phyloP scores from a whole-genome alignment of 2,797 vertebrate genomes.

The Xenopus petersii region DNA sequence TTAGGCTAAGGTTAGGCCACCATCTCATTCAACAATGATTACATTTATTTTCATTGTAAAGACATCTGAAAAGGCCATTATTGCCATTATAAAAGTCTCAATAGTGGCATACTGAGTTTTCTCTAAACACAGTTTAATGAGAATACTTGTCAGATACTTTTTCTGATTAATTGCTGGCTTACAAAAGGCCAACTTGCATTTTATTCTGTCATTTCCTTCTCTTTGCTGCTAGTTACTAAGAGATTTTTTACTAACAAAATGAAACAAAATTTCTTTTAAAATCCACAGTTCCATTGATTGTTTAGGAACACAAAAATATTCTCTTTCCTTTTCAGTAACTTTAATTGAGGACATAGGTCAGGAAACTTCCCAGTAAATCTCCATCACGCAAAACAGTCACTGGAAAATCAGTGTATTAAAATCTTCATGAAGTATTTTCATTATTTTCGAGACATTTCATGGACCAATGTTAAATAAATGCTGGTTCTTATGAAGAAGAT shows the following conservation, averaged over 20 bases:
- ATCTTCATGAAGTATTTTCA: neutral
- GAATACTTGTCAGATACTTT: slow-evolving; percentile 47
- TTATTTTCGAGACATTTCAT: neutral
- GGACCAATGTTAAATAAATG: neutral
- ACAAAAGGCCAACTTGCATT: slow-evolving; percentile 42
- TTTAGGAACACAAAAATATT: slow-evolving; percentile 25
- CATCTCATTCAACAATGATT: slow-evolving; percentile 44
- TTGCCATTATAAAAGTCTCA: slow-evolving; percentile 36
- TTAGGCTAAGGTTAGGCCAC: slow-evolving; percentile 38
- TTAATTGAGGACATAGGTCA: slow-evolving; percentile 23
- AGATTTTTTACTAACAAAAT: slow-evolving; percentile 34
- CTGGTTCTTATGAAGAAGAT: no score
- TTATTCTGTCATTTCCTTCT: slow-evolving; percentile 41
- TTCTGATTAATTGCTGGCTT: slow-evolving; percentile 44
- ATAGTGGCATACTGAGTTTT: slow-evolving; percentile 34
- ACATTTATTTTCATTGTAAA: slow-evolving; percentile 46
- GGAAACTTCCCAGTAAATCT: slow-evolving; percentile 19
- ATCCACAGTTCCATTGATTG: slow-evolving; percentile 29
- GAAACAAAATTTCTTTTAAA: slow-evolving; percentile 28
- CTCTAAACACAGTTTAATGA: slow-evolving; percentile 48
- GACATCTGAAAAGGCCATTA: slow-evolving; percentile 43
- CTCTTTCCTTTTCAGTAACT: slow-evolving; percentile 9
- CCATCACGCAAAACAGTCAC: slow-evolving; percentile 17
- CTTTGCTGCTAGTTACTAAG: slow-evolving; percentile 20
- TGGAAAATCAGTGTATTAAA: slow-evolving; percentile 15